These are phyloP conservation scores for Parnassius orleans DNA, from an alignment of 2,888 invertebrate genomes.

Conservation along the genomic window DNA sequence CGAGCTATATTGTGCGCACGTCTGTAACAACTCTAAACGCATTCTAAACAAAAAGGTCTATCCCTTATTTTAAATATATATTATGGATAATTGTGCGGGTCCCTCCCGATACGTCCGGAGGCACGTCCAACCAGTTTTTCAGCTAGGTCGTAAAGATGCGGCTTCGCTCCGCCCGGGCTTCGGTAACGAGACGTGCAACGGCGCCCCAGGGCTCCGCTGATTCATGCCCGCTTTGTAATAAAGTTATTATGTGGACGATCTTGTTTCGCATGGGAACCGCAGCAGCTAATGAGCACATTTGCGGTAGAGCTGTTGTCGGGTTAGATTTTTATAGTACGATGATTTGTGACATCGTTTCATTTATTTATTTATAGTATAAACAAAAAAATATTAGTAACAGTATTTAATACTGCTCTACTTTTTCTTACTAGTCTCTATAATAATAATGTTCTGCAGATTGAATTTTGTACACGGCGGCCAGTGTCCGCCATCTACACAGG, in stretches of 20 bases:
- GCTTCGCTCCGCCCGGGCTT: slow-evolving; percentile 13
- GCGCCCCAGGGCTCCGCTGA: slow-evolving; percentile 38
- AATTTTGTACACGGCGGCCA: no score
- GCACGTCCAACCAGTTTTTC: slow-evolving; percentile 21
- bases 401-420: no score
- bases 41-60: background rate
- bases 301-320: slow-evolving; percentile 14
- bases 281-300: slow-evolving; percentile 29
- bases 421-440: no score
- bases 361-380: background rate
- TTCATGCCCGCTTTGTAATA: slow-evolving; percentile 44
- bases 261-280: slow-evolving; percentile 41
- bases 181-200: slow-evolving; percentile 28
- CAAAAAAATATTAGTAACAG: no score
- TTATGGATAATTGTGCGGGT: slow-evolving; percentile 16
- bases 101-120: slow-evolving; percentile 11
- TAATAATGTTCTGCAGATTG: no score
- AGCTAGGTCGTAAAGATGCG: slow-evolving; percentile 20
- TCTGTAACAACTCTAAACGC: background rate
- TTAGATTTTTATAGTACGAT: slow-evolving; percentile 10
- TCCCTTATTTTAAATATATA: background rate
- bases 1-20: no score
- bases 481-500: no score
- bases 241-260: slow-evolving; percentile 43
- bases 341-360: slow-evolving; percentile 5